phyloP scores from a whole-genome alignment of 37 sponge, comb jelly and placozoan species.

The Theonella swinhoei region DNA sequence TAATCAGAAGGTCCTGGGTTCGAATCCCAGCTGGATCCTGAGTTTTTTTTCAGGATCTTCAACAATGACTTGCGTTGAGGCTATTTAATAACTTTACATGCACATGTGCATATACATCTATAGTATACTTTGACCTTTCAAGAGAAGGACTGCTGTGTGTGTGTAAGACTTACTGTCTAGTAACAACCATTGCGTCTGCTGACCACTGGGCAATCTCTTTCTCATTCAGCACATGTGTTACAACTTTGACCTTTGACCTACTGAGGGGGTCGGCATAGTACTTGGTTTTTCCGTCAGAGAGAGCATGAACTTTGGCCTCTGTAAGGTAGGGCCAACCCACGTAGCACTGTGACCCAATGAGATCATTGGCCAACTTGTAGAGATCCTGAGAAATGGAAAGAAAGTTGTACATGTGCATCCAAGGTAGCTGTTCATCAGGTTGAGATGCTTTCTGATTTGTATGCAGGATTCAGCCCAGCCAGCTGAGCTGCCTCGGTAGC shows the following conservation, averaged over 20 bases:
- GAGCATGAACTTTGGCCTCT: constrained; percentile 77
- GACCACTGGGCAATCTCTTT: constrained; percentile 41
- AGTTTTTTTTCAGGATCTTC: too few species aligned
- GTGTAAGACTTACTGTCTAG: constrained; percentile 20
- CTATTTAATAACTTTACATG: too few species aligned
- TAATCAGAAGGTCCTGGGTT: too few species aligned
- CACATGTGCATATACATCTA: too few species aligned
- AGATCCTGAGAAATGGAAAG: constrained; percentile 22
- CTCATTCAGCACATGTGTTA: background rate
- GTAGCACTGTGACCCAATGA: constrained; percentile 68
- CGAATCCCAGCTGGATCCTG: too few species aligned
- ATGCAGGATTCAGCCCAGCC: too few species aligned
- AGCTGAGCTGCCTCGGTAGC: too few species aligned
- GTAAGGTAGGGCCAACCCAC: constrained; percentile 91
- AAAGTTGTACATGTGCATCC: background rate
- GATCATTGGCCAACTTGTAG: constrained; percentile 57
- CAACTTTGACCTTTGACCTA: constrained; percentile 4
- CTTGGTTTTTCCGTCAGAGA: constrained; percentile 54
- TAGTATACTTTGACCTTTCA: too few species aligned
- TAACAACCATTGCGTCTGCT: constrained; percentile 26
- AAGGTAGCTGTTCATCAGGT: too few species aligned
- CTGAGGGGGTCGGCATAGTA: background rate
- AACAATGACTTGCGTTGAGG: too few species aligned
- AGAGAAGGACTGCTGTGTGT: background rate
- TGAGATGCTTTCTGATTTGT: too few species aligned